Base-by-base conservation (phyloP, 2,888 invertebrate genomes). In the Leptodirus hochenwartii region DNA sequence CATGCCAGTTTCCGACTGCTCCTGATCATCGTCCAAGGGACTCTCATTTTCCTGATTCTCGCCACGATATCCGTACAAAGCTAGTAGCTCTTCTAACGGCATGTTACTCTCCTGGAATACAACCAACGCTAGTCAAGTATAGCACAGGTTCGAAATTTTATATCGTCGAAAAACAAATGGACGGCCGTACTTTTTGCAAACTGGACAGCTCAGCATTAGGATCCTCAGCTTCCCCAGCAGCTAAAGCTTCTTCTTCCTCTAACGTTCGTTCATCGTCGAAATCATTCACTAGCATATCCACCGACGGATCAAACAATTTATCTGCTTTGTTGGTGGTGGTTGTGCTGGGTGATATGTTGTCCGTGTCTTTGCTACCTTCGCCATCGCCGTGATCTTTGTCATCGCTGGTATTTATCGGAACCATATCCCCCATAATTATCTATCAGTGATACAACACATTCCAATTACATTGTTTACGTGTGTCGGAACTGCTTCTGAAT, bases 231-330 rank as follows among this genome's bases (percentile, higher is more conserved):
- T 84, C 84, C 38, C 78, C 75, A 44, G 82, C 82, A 42, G 87
- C 88, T 52, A 91, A 58, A 28, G 87, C 88, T 65, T 95, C 95
- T 64, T 95, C 93, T 61, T 95, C 93, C 54, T 91, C 93, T 51
- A 95, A 55, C 37, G 93, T 95, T 53, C 84, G 71, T 54, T 95
- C 95, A 62, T 95, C 93, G 57, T 95, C 95, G 59, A 85, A 91
- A 58, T 93, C 93, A 69, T 93, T 84, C 39, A 91, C 80, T 68
- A 93, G 77, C 88, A 93, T 88, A 57, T 91, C 91, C 51, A 87
- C 76, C 39, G 85, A 75, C 38, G 91, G 90, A 57, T 90, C 90
- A 64, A 91, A 90, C 47, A 79, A 51, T 45, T 59, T 62, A 50
- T 64, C 64, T n/a, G n/a, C 46, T 60, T 59, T 39, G 54, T 56